phyloP scores from a whole-genome alignment of 2,888 invertebrate genomes.

The Anthophora plumipes region DNA sequence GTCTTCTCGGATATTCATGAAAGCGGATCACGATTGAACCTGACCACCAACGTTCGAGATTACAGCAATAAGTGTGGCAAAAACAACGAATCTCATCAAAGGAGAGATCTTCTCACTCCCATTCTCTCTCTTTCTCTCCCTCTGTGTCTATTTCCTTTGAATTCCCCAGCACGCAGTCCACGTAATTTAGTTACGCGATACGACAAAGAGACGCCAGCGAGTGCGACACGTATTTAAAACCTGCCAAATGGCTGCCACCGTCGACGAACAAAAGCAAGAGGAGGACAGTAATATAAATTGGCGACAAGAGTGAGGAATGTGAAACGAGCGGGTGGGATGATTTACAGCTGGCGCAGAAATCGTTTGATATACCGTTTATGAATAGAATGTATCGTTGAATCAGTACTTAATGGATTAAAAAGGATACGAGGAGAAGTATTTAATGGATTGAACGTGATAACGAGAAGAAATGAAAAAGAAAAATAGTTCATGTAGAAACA shows the following conservation, averaged over 20 bases:
- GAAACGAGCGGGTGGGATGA: not conserved
- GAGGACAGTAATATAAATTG: not conserved
- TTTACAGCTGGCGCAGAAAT: slow-evolving; percentile 11
- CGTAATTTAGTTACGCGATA: slow-evolving; percentile 7
- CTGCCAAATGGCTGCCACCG: slow-evolving; percentile 6
- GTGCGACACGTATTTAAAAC: slow-evolving; percentile 1
- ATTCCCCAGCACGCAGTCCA: not conserved
- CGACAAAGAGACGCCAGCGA: not conserved
- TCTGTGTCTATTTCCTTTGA: not conserved
- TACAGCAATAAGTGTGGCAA: slow-evolving; percentile 10
- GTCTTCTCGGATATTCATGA: slow-evolving; percentile 2
- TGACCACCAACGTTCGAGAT: slow-evolving; percentile 16
- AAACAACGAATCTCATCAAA: slow-evolving; percentile 28
- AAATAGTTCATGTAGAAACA: not conserved
- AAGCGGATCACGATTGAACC: slow-evolving; percentile 14
- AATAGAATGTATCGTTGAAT: not conserved
- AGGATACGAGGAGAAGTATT: not conserved
- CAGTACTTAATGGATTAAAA: slow-evolving; percentile 23
- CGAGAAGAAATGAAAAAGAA: no score
- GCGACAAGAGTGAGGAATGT: slow-evolving; percentile 4
- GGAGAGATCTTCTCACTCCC: not conserved
- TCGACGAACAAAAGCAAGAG: slow-evolving; percentile 4
- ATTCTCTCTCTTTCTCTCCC: not conserved
- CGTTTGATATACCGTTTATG: not conserved
- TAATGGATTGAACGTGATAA: not conserved